phyloP scores from a whole-genome alignment of 2,888 invertebrate species.

The Trypoxylon attenuatum region DNA sequence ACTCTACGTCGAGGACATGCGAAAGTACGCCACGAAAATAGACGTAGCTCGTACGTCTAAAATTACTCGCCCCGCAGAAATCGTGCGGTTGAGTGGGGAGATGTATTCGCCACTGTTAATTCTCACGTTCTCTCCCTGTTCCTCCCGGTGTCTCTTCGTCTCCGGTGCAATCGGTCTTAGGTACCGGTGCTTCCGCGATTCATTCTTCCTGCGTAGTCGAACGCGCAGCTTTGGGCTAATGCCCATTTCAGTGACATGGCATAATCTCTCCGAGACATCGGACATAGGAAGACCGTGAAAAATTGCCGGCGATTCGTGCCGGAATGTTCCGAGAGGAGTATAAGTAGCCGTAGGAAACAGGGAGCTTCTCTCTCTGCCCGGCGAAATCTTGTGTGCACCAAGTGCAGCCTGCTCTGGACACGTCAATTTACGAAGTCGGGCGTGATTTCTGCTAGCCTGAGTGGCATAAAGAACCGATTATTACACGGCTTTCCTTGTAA shows the following conservation, averaged over 20 bases:
- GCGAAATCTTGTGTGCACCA: background rate
- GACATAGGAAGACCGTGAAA: background rate
- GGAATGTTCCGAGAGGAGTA: background rate
- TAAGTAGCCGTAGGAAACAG: background rate
- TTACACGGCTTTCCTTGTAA: too few species aligned
- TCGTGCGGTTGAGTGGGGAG: background rate
- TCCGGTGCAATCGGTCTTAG: background rate
- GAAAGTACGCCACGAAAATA: slow-evolving; percentile 27
- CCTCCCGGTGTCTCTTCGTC: background rate
- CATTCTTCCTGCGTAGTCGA: background rate
- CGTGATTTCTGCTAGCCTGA: too few species aligned
- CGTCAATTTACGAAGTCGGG: too few species aligned
- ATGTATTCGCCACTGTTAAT: background rate
- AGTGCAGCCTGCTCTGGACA: too few species aligned
- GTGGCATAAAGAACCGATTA: too few species aligned
- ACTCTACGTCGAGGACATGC: background rate
- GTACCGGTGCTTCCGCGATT: background rate
- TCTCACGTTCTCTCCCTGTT: background rate
- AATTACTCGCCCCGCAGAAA: slow-evolving; percentile 24
- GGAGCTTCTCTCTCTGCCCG: background rate
- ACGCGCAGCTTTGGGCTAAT: background rate
- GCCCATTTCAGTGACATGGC: background rate
- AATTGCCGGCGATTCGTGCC: background rate
- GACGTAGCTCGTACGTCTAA: slow-evolving; percentile 20
- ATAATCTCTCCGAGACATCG: background rate